Percentiles rank a stretch among this genome's conserved stretches.
Conservation (phyloP, 64 coral and sea anemone species). For the Stichodactyla helianthus region DNA sequence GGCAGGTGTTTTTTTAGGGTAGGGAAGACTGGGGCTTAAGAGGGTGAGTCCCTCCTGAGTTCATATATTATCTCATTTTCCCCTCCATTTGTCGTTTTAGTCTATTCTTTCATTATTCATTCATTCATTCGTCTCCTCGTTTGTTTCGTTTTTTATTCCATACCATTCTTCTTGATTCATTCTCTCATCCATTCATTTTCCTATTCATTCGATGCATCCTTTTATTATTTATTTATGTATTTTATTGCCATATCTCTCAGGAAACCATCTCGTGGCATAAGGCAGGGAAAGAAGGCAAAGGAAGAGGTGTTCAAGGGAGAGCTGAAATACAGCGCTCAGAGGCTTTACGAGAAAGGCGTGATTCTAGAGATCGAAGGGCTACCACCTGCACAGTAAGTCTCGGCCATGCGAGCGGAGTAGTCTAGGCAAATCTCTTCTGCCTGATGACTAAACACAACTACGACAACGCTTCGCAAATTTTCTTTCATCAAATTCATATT, state of each 20-base stretch:
- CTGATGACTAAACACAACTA: no score
- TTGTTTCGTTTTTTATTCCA: no score
- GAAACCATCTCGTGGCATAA: conserved; percentile 34
- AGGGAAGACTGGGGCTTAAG: no score
- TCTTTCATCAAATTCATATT: no score
- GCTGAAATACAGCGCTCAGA: conserved; percentile 94
- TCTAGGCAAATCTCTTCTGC: no score
- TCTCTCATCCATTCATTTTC: neutral
- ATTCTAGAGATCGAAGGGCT: conserved; percentile 95
- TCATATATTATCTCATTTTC: neutral
- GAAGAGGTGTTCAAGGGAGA: conserved; percentile 80
- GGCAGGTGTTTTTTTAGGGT: no score
- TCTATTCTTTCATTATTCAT: neutral
- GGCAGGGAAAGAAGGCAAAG: conserved; percentile 52
- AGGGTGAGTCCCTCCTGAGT: no score
- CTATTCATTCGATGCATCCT: no score
- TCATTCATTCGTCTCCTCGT: neutral
- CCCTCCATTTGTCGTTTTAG: no score
- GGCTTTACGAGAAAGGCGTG: conserved; percentile 89
- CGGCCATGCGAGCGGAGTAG: no score
- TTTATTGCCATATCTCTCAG: neutral
- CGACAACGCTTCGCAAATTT: no score
- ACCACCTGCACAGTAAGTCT: conserved; percentile 80
- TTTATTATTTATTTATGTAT: neutral
- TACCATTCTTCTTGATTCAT: no score